Evolutionary conservation across 53 echinoderm and acorn worm genomes (phyloP).

Genomic region (Glandiceps talaboti): DNA sequence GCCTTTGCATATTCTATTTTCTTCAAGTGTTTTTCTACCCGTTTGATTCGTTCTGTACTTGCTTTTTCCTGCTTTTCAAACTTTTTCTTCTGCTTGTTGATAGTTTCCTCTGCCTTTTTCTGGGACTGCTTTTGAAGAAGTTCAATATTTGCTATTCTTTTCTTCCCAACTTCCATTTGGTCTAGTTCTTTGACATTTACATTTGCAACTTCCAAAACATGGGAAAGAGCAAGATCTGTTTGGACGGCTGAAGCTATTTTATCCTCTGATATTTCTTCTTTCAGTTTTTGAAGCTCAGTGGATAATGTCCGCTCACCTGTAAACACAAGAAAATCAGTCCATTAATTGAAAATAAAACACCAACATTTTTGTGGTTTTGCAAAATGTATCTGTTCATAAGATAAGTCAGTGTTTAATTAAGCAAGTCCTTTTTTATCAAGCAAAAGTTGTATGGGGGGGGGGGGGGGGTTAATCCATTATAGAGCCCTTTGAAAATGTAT

Average conservation of each 20-base stretch:
- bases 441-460: too few species aligned
- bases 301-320: constrained; percentile 38
- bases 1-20: constrained; percentile 28
- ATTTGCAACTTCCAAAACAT: constrained; percentile 25
- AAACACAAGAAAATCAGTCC: too few species aligned
- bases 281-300: constrained; percentile 32
- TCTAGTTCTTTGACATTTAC: constrained; percentile 19
- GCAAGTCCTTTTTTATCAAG: too few species aligned
- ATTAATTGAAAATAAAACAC: too few species aligned
- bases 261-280: constrained; percentile 19
- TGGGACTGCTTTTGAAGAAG: constrained; percentile 50
- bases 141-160: constrained; percentile 63
- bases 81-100: constrained; percentile 53
- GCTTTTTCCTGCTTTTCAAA: constrained; percentile 62
- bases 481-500: too few species aligned
- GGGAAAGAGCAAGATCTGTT: constrained; percentile 9
- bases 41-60: constrained; percentile 48
- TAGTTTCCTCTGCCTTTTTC: constrained; percentile 51
- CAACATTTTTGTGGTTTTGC: too few species aligned
- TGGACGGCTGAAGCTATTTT: constrained; percentile 15
- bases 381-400: too few species aligned
- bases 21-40: constrained; percentile 44
- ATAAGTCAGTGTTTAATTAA: too few species aligned
- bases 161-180: constrained; percentile 42
- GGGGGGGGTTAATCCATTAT: too few species aligned